Base-by-base conservation (phyloP, 2,113 vertebrate genomes). In the Psephotus haematonotus region DNA sequence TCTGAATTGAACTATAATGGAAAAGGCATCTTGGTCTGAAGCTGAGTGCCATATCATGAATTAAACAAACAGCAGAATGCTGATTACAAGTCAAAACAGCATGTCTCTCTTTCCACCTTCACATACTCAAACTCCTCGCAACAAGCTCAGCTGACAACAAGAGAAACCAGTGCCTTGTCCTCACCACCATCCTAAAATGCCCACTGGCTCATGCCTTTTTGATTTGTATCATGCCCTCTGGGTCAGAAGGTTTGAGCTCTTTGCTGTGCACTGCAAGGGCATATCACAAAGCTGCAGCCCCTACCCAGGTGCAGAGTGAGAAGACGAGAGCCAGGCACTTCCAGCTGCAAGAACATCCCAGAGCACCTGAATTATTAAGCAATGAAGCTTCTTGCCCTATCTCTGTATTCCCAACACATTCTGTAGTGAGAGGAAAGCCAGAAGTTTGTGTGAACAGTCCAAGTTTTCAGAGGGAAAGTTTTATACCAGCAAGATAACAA, bases 281-380 rank as follows among this genome's bases (percentile, higher is more conserved):
- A 5, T 43, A 69, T 63, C 74, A 28, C 63, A 49, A 31, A 86
- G 79, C 70, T 60, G 52, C 86, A 93, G 70, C 67, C 49, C 44
- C 53, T 82, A 49, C 35, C 52, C 0, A 1, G 31, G 55, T 47
- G 70, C 6, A 0, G 8, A 74, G 82, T 64, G 20, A 77, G 79
- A 37, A 90, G 57, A 79, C 62, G 65, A 25, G 24, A 87, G 50
- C n/a, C 41, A 11, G 76, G 76, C 0, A 0, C 65, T 75, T 64
- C 69, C 77, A 67, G 80, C 1, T 0, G 52, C 70, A 85, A 52
- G 62, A 87, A 9, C 46, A 25, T 96, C 92, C 90, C 88, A 81
- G 47, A 83, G 82, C 90, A 81, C 43, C 57, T 96, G 79, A 95
- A 93, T 94, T 94, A 90, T 93, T 94, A 19, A 96, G 53, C 50